Percentiles rank a stretch among this genome's conserved stretches.
Evolutionary conservation across 2,797 vertebrate species (phyloP).

Genomic region (Cephalopachus bancanus): DNA sequence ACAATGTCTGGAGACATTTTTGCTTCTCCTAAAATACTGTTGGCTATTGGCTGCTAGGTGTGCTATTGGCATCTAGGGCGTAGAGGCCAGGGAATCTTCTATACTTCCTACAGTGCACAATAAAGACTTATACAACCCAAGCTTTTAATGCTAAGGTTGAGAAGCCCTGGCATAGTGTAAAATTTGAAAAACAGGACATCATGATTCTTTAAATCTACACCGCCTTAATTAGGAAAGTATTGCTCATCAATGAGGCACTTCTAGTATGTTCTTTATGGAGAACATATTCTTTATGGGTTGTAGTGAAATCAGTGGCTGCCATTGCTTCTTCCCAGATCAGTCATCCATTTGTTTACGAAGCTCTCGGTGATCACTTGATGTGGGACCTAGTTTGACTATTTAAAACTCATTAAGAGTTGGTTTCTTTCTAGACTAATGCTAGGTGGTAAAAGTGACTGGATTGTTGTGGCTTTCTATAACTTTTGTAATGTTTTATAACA

Average conservation of each 20-base stretch:
- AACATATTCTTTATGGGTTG: background rate
- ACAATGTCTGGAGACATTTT: background rate
- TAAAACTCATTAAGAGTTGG: background rate
- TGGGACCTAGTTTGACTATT: background rate
- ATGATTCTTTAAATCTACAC: background rate
- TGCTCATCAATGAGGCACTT: background rate
- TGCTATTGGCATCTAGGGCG: background rate
- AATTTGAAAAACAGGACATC: background rate
- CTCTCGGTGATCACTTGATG: background rate
- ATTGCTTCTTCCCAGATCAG: background rate
- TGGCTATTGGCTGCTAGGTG: too few relatives aligned
- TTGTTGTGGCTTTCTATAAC: background rate
- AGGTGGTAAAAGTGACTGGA: background rate
- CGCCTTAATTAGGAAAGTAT: background rate
- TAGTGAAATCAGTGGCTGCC: background rate
- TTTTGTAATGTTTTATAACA: background rate
- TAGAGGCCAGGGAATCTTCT: background rate
- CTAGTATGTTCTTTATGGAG: background rate
- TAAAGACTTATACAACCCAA: background rate
- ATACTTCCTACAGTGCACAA: background rate
- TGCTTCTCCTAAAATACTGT: background rate
- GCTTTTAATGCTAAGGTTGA: background rate
- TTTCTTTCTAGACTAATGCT: background rate
- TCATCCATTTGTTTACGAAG: background rate
- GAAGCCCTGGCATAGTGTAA: background rate